Evolutionary conservation across 2,113 vertebrate species (phyloP), one percentile per base, ranked within the genome.

Genomic region (Cryptotis parvus): DNA sequence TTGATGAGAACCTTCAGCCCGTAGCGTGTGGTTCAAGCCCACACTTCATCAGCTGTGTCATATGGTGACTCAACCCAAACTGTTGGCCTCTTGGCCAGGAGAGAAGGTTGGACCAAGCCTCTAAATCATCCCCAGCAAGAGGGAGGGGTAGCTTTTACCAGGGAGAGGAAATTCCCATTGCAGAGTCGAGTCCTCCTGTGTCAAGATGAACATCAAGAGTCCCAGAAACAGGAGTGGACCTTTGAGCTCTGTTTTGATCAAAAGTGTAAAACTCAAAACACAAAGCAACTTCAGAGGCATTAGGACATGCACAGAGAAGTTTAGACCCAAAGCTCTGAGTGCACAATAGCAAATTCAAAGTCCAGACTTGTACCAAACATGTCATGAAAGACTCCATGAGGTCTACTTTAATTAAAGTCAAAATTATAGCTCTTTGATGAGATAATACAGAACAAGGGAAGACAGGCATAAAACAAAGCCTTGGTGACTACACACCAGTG

Each of bases 401-500:
- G 7, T 87, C 61, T 61, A 45, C 12, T 37, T 83, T 88, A 76
- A 83, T 91, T 87, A 52, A 90, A 90, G 26, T 85, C 39, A 80
- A 88, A 92, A 75, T 75, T n/a, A 43, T 41, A 83, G 41, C 43
- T 89, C 76, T 58, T 58, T 58, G 55, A 58, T 72, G 26, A 69
- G 35, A 27, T 20, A 20, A 18, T 43, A 33, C 3, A 39, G 43
- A 37, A 33, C 29, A 45, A 58, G 74, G 37, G 45, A 91, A 86
- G 85, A 69, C 7, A 63, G 14, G 20, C 27, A 26, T 49, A 69
- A 78, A n/a, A 83, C 29, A 52, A 87, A 86, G 35, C 14, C 39
- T 45, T 41, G 72, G 39, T 33, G 29, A 55, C 39, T 49, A 35
- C 58, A 16, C 18, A 8, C 20, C 12, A 6, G 1, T 31, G 1